Evolutionary conservation across 64 coral and sea anemone species (phyloP).

Genomic region (Platygyra sinensis): DNA sequence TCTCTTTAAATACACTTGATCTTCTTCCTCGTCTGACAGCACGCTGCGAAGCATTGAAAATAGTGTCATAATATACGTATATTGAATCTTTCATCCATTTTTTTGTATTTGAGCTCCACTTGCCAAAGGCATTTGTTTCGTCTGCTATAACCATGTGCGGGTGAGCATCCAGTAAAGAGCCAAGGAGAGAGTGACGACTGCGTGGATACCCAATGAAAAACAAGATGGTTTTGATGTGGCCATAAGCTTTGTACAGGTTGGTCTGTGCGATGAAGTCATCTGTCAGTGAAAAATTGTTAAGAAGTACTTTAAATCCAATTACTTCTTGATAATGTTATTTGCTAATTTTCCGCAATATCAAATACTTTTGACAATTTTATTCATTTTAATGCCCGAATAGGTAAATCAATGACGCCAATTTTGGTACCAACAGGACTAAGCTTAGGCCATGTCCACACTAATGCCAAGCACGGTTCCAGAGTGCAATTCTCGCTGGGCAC

Average conservation of each 20-base stretch:
- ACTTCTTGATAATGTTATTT: too few species aligned
- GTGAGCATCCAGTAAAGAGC: constrained; percentile 87
- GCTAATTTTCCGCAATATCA: too few species aligned
- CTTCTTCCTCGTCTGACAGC: neutral
- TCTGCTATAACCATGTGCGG: constrained; percentile 80
- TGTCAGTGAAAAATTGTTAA: neutral
- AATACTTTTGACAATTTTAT: too few species aligned
- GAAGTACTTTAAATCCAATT: neutral
- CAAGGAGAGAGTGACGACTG: constrained; percentile 79
- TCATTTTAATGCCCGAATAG: too few species aligned
- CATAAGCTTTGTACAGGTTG: constrained; percentile 38
- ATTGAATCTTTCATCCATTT: neutral
- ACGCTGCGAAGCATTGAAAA: neutral
- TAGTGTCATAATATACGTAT: neutral
- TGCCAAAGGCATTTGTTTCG: constrained; percentile 41
- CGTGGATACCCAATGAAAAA: constrained; percentile 94
- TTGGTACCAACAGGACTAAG: too few species aligned
- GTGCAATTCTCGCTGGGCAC: too few species aligned
- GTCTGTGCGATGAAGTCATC: neutral
- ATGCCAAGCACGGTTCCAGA: too few species aligned
- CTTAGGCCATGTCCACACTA: too few species aligned
- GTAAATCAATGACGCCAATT: too few species aligned
- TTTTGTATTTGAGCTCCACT: neutral
- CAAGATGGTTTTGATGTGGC: constrained; percentile 62
- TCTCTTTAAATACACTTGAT: neutral